phyloP scores from a whole-genome alignment of 2,113 vertebrate genomes.

The Alligator mississippiensis region DNA sequence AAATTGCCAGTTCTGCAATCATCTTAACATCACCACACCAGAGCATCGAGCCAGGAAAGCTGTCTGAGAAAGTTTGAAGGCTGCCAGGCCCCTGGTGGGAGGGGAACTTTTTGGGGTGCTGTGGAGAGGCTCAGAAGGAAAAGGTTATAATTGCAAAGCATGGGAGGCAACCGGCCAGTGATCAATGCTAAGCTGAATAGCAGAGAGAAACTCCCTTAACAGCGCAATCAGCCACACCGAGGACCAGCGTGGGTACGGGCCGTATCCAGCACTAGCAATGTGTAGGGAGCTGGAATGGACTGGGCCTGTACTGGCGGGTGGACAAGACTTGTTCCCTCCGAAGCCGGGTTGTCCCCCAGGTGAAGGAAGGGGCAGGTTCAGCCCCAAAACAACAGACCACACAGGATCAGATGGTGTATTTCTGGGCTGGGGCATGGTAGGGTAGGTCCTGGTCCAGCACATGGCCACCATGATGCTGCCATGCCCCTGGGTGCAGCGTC shows the following conservation, averaged over 20 bases:
- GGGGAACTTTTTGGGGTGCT: background rate
- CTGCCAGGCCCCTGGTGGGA: background rate
- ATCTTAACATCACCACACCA: too few relatives aligned
- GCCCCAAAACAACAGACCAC: background rate
- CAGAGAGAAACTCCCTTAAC: background rate
- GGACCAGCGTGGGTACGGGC: background rate
- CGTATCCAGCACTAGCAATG: too few relatives aligned
- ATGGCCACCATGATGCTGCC: too few relatives aligned
- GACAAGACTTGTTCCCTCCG: too few relatives aligned
- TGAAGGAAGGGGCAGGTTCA: background rate
- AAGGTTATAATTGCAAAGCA: background rate
- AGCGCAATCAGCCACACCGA: background rate
- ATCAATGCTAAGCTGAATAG: background rate
- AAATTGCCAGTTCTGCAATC: too few relatives aligned
- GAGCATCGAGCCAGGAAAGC: background rate
- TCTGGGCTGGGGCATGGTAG: too few relatives aligned
- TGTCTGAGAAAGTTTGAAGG: fast-evolving
- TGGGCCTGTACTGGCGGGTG: too few relatives aligned
- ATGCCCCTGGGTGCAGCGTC: too few relatives aligned
- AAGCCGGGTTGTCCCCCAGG: too few relatives aligned
- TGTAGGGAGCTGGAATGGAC: background rate
- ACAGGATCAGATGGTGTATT: too few relatives aligned
- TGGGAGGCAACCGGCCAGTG: fast-evolving
- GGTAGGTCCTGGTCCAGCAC: too few relatives aligned
- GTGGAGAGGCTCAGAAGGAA: background rate